Percentiles rank a stretch among this genome's conserved stretches.
Evolutionary conservation across 1,140 invertebrate species (phyloP).

Genomic region (Hypothenemus hampei): DNA sequence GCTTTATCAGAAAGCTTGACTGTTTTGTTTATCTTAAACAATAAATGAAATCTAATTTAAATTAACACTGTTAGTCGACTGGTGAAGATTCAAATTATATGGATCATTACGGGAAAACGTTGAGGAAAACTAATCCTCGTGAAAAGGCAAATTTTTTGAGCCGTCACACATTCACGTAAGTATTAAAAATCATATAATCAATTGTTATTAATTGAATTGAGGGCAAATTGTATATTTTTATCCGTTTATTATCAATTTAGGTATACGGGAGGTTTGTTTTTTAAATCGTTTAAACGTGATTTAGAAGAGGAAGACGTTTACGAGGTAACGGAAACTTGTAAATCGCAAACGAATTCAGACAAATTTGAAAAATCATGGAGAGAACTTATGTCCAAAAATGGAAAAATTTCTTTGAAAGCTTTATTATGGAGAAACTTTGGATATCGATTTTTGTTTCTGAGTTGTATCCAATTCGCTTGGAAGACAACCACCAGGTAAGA

Average conservation of each 20-base stretch:
- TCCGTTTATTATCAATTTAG: constrained; percentile 18
- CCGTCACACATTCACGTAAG: constrained; percentile 32
- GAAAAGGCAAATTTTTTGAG: constrained; percentile 31
- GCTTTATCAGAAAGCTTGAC: too few species aligned
- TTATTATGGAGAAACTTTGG: constrained; percentile 30
- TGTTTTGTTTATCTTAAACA: too few species aligned
- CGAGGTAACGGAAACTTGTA: constrained; percentile 29
- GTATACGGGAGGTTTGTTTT: constrained; percentile 30
- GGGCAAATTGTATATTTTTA: neutral
- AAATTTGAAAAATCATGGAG: constrained; percentile 31
- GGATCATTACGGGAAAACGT: constrained; percentile 22
- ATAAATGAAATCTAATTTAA: too few species aligned
- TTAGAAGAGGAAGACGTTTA: constrained; percentile 37
- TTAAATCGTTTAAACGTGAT: constrained; percentile 30
- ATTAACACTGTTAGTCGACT: too few species aligned
- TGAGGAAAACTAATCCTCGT: constrained; percentile 27
- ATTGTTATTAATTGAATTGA: neutral
- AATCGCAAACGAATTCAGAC: constrained; percentile 28
- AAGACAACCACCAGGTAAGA: constrained; percentile 25
- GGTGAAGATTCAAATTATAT: too few species aligned
- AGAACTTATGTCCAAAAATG: constrained; percentile 3
- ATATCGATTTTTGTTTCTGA: constrained; percentile 23
- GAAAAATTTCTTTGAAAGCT: constrained; percentile 17
- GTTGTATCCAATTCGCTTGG: constrained; percentile 22
- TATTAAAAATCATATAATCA: neutral